Base-by-base conservation (phyloP, 2,113 vertebrate genomes). In the Equus przewalskii region DNA sequence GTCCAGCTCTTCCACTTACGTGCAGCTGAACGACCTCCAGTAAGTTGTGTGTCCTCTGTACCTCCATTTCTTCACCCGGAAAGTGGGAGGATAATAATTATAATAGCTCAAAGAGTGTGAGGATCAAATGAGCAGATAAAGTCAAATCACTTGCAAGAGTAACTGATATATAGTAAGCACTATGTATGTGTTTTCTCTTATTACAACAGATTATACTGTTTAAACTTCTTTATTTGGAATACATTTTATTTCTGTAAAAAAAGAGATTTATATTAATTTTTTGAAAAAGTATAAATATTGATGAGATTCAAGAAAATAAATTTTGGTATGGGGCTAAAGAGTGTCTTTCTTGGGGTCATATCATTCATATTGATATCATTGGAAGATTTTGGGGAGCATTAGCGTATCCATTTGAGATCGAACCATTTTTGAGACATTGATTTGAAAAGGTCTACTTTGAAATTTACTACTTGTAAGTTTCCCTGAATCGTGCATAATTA, bases 1-100 rank as follows among this genome's bases (percentile, higher is more conserved):
- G 28, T 36, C 83, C n/a, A 28, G 28, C 49, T 46, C 10, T 26
- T 5, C 4, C 0, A 4, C 2, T 0, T n/a, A 13, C 7, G 0
- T 2, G 22, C 3, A 22, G 16, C 1, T 21, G 11, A 33, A 22
- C 22, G 60, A 14, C 28, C 51, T 76, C 28, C 14, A 11, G 5
- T 30, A 4, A 28, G 24, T 13, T 3, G 41, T 30, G 30, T 8
- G 41, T 26, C 76, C 54, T n/a, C 28, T 51, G 8, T 41, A 56
- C 83, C 56, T 89, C 83, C 41, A 4, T 60, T 21, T 92, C 41
- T 75, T 33, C 24, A 22, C 19, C 19, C 64, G 18, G 10, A 15
- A 73, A 36, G 36, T 41, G 49, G n/a, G 24, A 69, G 6, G 11
- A 9, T 5, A 10, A 13, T 5, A 21, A 41, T 3, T 2, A 24